A percentile compares a stretch with the other conserved stretches of the same genome.
These are phyloP conservation scores for Syrista parreyssii DNA, from an alignment of 2,888 invertebrate genomes.

Conservation along the genomic window DNA sequence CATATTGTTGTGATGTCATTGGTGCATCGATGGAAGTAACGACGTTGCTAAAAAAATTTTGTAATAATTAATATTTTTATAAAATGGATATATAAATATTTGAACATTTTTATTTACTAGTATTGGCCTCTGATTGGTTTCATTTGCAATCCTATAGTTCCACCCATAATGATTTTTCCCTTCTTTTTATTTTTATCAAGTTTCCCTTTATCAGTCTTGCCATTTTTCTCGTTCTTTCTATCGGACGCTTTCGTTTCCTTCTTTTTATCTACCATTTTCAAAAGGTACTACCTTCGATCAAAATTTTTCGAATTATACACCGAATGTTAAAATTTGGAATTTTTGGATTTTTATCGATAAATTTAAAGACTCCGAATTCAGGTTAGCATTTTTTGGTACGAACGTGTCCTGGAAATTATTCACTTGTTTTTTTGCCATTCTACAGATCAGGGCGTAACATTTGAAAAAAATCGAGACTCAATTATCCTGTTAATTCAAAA, in stretches of 20 bases:
- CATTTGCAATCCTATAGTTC: neutral
- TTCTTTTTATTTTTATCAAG: slow-evolving; percentile 3
- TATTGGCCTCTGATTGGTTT: neutral
- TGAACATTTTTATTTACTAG: neutral
- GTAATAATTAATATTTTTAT: neutral
- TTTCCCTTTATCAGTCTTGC: slow-evolving; percentile 4
- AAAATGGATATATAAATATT: neutral
- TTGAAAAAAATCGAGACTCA: neutral
- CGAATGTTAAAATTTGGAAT: no score
- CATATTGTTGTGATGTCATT: neutral
- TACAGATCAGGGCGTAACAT: neutral
- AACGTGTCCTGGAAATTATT: no score
- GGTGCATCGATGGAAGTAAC: neutral
- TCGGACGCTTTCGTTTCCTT: neutral
- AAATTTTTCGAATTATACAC: no score
- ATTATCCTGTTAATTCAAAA: neutral
- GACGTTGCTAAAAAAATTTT: neutral
- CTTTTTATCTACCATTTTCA: neutral
- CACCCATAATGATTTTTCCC: neutral
- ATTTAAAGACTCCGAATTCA: no score
- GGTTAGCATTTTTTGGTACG: no score
- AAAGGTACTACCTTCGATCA: no score
- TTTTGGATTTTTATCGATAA: no score
- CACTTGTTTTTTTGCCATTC: neutral
- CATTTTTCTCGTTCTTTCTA: neutral